Base-by-base conservation (phyloP, 1,140 invertebrate genomes). In the Aricia agestis region DNA sequence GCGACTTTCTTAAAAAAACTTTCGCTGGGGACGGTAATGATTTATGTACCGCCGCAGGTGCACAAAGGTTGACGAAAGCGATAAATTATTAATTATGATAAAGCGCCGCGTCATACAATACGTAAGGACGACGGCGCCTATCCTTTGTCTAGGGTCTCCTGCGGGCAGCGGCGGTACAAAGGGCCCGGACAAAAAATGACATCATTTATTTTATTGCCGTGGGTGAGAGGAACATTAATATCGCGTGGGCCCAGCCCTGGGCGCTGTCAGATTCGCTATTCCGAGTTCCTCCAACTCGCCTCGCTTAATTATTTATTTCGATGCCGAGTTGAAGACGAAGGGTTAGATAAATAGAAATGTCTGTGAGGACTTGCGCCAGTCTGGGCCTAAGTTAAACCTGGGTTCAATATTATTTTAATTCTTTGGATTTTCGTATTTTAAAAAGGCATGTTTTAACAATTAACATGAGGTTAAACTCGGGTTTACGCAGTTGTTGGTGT, bases 41-140 rank as follows among this genome's bases (percentile, higher is more conserved):
- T 25, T 68, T 31, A 10, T 9, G 6, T 36, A 6, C 25, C 4
- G 18, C 45, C 25, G 81, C 84, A 86, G 84, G 85, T 88, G 86
- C 82, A 82, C 81, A 83, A 88, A 87, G 81, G 42, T 80, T 79
- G 83, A 82, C 82, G 84, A 89, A 84, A 88, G 82, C 83, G 79
- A 91, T 89, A 89, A 89, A 91, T 89, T 89, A 89, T 87, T 90
- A 87, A 90, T 90, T 90, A 89, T 91, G 84, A 89, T 85, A 88
- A 84, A 88, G 82, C 83, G 78, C 75, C 52, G 59, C 77, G 77
- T 81, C 79, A 83, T 83, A 86, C 77, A 76, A 79, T 77, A 72
- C 66, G 75, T 76, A 85, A 79, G 65, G 68, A 80, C 79, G 79
- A 81, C 83, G 86, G 87, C 87, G 86, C 86, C 87, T 85, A 87